A percentile compares a stretch with the other conserved stretches of the same genome.
These are phyloP conservation scores for Plusia festucae DNA, from an alignment of 2,888 invertebrate species.

Conservation along the genomic window DNA sequence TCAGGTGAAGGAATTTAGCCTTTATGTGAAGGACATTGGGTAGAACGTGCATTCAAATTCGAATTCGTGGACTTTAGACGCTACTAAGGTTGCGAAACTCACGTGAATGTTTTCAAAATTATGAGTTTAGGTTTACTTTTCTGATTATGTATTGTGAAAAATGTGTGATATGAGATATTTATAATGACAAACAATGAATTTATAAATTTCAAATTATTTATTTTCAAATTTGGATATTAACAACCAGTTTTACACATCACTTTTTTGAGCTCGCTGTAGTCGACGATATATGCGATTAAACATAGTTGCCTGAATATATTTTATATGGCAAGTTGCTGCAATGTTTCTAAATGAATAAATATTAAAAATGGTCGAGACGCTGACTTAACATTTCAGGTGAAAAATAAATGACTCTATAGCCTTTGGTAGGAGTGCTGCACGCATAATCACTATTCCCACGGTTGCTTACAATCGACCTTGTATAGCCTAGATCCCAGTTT, in stretches of 20 bases:
- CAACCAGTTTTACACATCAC: no score
- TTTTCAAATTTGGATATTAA: no score
- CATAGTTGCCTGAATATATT: no score
- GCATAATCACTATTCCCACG: not conserved
- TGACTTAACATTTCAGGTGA: not conserved
- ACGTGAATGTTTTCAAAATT: not conserved
- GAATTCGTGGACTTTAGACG: conserved; percentile 11
- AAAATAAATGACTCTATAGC: not conserved
- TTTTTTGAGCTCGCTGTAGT: no score
- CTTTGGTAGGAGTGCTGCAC: not conserved
- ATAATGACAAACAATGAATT: no score
- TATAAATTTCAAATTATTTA: no score
- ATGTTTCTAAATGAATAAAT: no score
- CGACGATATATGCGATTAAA: no score
- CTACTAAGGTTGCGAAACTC: conserved; percentile 29
- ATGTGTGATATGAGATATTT: no score
- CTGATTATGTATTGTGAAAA: not conserved
- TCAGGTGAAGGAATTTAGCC: conserved; percentile 23
- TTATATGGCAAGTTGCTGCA: no score
- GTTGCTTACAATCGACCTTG: not conserved
- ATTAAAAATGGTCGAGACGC: no score
- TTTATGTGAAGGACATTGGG: conserved; percentile 25
- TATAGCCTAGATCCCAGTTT: not conserved
- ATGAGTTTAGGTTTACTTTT: conserved; percentile 4
- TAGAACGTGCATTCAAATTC: not conserved